Base-by-base conservation (phyloP, 2,113 vertebrate genomes). In the Eulemur rufifrons region DNA sequence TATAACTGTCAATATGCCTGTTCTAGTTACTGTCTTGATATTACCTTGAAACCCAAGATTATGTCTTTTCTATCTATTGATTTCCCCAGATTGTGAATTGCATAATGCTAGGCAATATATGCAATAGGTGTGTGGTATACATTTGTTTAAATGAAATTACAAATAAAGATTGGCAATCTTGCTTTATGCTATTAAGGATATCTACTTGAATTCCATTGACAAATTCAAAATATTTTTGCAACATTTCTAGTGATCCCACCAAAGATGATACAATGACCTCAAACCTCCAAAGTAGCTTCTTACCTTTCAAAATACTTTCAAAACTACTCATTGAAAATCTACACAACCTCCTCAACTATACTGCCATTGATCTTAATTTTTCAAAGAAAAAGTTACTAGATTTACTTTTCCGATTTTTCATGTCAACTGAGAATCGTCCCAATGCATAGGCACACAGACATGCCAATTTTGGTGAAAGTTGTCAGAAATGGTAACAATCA, bases 281-380 rank as follows among this genome's bases (percentile, higher is more conserved):
- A 92, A 85, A 89, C 45, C 11, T 89, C 84, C 47, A 80, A 71
- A 89, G 8, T 69, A 86, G 18, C 21, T 59, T 87, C 54, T 86
- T 94, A 52, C 18, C 15, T 93, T 95, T 74, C 86, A 78, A 73
- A 85, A 80, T 94, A 42, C n/a, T 94, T 95, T 89, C 25, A 74
- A 42, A 83, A 73, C 54, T 83, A 54, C 25, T 71, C 34, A 81
- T 76, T 54, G 18, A 87, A 83, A 32, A 96, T 84, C 77, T 92
- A n/a, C 3, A 89, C 14, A 64, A 14, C 32, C 21, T 86, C 23
- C 18, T 86, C 50, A 82, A 85, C 4, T 91, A 5, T 2, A 10
- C 23, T 56, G 42, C 11, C 39, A 91, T 47, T 86, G 37, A 85
- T 88, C 45, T 94, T 47, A 93, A 64, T 56, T 76, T 90, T 88